These are phyloP conservation scores for Arctocebus calabarensis DNA, from an alignment of 2,797 vertebrate genomes.

Conservation along the genomic window DNA sequence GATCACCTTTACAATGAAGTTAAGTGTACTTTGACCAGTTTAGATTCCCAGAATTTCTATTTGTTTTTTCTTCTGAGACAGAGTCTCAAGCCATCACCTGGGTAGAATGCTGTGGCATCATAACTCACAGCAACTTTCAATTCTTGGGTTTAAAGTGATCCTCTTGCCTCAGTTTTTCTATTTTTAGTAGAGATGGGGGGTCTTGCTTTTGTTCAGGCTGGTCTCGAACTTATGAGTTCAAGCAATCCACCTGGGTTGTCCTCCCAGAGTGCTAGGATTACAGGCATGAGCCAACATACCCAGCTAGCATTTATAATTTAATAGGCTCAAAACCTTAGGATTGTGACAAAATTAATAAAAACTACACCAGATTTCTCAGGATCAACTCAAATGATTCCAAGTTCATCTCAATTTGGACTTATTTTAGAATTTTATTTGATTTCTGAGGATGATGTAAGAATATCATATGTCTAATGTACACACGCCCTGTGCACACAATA, in stretches of 20 bases:
- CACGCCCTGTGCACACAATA: neutral
- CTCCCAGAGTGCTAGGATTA: too few species aligned
- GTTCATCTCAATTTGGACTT: neutral
- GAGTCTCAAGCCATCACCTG: too few species aligned
- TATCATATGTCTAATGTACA: neutral
- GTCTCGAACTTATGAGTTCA: too few species aligned
- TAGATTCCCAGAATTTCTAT: slow-evolving; percentile 43
- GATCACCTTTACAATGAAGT: slow-evolving; percentile 2
- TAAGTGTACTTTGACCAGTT: neutral
- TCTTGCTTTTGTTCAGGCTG: too few species aligned
- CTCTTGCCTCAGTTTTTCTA: too few species aligned
- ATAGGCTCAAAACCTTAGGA: neutral
- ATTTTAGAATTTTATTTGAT: slow-evolving; percentile 43
- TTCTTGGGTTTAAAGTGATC: too few species aligned
- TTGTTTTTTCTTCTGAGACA: too few species aligned
- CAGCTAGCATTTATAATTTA: slow-evolving; percentile 9
- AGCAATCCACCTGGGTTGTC: too few species aligned
- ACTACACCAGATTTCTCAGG: neutral
- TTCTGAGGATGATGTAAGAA: neutral
- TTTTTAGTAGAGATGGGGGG: too few species aligned
- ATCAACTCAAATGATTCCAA: slow-evolving; percentile 49
- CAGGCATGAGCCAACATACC: too few species aligned
- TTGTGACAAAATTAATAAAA: slow-evolving; percentile 38
- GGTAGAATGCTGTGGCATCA: too few species aligned
- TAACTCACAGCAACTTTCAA: too few species aligned